These are phyloP conservation scores for Morpho helenor DNA, from an alignment of 2,888 invertebrate species.

Conservation along the genomic window DNA sequence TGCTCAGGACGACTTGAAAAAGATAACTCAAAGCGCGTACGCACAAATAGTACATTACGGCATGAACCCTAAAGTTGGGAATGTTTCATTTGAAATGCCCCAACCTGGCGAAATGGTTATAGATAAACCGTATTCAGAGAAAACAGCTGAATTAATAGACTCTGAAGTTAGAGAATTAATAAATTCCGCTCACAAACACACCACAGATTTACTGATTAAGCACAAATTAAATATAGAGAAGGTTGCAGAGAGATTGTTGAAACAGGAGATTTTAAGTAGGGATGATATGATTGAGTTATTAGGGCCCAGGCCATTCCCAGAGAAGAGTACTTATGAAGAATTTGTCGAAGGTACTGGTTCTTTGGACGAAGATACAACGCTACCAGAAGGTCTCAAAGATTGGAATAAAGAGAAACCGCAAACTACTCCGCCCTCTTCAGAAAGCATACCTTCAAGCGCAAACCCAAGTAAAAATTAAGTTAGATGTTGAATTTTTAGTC, in stretches of 20 bases:
- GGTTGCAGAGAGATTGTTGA: slow-evolving; percentile 92
- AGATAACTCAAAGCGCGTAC: slow-evolving; percentile 98
- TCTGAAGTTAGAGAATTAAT: slow-evolving; percentile 85
- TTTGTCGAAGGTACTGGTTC: slow-evolving; percentile 99
- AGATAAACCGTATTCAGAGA: slow-evolving; percentile 98
- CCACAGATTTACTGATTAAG: slow-evolving; percentile 85
- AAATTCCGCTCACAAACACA: slow-evolving; percentile 86
- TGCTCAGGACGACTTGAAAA: slow-evolving; percentile 98
- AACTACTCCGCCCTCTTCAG: slow-evolving; percentile 37
- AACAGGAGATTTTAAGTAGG: slow-evolving; percentile 96
- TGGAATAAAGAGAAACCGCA: slow-evolving; percentile 90
- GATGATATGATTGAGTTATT: slow-evolving; percentile 98
- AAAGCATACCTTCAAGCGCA: slow-evolving; percentile 46
- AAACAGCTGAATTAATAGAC: slow-evolving; percentile 97
- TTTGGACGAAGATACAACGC: slow-evolving; percentile 95
- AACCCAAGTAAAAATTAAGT: slow-evolving; percentile 55
- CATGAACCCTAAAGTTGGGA: slow-evolving; percentile 98
- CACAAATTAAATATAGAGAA: slow-evolving; percentile 94
- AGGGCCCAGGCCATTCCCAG: slow-evolving; percentile 96
- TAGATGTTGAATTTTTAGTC: slow-evolving; percentile 49
- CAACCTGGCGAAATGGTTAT: slow-evolving; percentile 94
- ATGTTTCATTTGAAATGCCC: slow-evolving; percentile 97
- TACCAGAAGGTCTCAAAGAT: slow-evolving; percentile 96
- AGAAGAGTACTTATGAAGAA: slow-evolving; percentile 99
- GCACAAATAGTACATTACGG: slow-evolving; percentile 98